Evolutionary conservation across 2,797 vertebrate genomes (phyloP).

Genomic region (Cryptoblepharus egeriae): DNA sequence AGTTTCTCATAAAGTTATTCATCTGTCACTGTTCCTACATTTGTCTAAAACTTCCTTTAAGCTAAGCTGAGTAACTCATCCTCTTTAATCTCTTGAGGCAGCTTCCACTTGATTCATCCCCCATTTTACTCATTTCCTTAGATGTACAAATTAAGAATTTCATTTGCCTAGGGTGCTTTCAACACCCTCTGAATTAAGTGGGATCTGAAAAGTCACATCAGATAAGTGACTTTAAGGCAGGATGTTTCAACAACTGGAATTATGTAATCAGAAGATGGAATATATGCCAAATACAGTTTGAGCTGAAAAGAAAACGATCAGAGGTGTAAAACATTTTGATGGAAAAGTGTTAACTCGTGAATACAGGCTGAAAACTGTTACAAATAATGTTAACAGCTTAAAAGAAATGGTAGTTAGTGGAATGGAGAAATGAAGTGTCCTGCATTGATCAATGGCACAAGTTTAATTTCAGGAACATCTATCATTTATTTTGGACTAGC

Average conservation of each 20-base stretch:
- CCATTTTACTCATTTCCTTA: constrained; percentile 14
- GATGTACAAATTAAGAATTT: background rate
- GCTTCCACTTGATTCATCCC: background rate
- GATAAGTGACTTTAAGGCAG: constrained; percentile 1
- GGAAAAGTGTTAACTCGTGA: constrained; percentile 2
- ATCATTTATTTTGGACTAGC: background rate
- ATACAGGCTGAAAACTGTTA: background rate
- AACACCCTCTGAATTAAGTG: constrained; percentile 18
- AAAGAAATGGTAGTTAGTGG: constrained; percentile 11
- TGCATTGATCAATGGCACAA: background rate
- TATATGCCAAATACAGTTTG: background rate
- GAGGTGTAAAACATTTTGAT: background rate
- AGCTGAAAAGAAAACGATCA: constrained; percentile 2
- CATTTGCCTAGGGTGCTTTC: constrained; percentile 6
- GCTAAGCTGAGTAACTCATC: constrained; percentile 8
- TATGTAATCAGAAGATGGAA: constrained; percentile 18
- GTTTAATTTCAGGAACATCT: constrained; percentile 15
- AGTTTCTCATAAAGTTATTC: background rate
- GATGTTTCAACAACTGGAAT: constrained; percentile 1
- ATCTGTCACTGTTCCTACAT: background rate
- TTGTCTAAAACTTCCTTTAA: background rate
- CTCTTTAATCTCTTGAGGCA: background rate
- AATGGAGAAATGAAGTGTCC: constrained; percentile 11
- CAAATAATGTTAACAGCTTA: constrained; percentile 28
- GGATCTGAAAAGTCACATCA: constrained; percentile 7